Percentiles rank a stretch among this genome's conserved stretches.
These are phyloP conservation scores for Phyllotreta cruciferae DNA, from an alignment of 2,888 invertebrate species.

Conservation along the genomic window DNA sequence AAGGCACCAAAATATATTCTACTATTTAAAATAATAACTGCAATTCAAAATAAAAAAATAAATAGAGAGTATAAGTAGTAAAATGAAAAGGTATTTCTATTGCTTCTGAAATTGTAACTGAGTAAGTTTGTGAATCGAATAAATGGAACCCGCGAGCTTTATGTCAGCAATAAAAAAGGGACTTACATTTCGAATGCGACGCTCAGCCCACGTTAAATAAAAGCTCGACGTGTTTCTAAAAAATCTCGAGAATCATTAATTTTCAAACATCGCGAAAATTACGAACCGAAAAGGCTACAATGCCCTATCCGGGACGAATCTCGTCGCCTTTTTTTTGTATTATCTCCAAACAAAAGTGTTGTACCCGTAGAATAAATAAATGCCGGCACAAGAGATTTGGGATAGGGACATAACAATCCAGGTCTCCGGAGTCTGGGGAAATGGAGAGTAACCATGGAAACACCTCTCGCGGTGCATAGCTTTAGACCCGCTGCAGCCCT, in stretches of 20 bases:
- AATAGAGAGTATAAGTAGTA: no score
- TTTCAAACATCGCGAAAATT: constrained; percentile 32
- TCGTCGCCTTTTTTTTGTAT: constrained; percentile 34
- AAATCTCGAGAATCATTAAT: constrained; percentile 31
- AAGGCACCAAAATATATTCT: no score
- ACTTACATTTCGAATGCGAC: no score
- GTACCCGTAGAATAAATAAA: constrained; percentile 41
- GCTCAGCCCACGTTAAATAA: constrained; percentile 9
- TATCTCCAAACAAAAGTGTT: constrained; percentile 40
- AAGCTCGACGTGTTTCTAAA: constrained; percentile 15
- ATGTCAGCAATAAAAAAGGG: no score
- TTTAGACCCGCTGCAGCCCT: constrained; percentile 39
- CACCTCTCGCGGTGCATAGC: constrained; percentile 44
- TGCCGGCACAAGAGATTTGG: constrained; percentile 42
- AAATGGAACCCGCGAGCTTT: no score
- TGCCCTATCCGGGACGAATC: constrained; percentile 33
- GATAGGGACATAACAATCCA: constrained; percentile 47
- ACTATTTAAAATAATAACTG: no score
- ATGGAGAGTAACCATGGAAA: constrained; percentile 46
- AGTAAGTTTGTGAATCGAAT: no score
- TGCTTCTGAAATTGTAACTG: no score
- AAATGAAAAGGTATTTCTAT: no score
- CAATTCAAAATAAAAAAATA: no score
- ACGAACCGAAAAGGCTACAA: constrained; percentile 36
- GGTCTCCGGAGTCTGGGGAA: constrained; percentile 48